Evolutionary conservation across 2,113 vertebrate genomes (phyloP), one percentile per base, ranked within the genome.

Genomic region (Bostrychus sinensis): DNA sequence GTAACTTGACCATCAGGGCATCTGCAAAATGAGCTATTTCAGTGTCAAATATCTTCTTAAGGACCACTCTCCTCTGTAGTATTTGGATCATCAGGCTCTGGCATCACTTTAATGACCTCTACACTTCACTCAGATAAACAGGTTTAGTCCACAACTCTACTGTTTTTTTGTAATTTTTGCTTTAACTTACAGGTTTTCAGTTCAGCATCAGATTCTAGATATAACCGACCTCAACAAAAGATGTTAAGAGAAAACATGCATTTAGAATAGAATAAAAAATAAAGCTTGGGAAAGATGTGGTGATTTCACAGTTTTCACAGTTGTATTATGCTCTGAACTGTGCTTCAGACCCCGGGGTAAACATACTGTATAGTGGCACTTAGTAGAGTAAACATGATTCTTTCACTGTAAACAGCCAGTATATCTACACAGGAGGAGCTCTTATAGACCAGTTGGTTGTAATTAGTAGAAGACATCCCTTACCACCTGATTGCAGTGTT

Each of bases 1-100:
- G 86, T 71, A 81, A 88, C 89, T 82, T 89, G 75, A 30, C 36
- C 5, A 50, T 53, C 50, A 19, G 56, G 58, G 46, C 30, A 71
- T 78, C 50, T 81, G 59, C 59, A 67, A 48, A 86, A 77, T 64
- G 53, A 56, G 10, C 51, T 62, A 46, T 37, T 66, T 16, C 37
- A n/a, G 45, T 28, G 60, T 72, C 25, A 54, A 57, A 45, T 32
- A 55, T 55, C 28, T 30, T 17, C 32, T 19, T 62, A 28, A 65
- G 41, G 23, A 34, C 22, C 10, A 51, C 50, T 64, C 13, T 32
- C 32, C 19, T 42, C 48, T 45, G 16, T 38, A 26, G 36, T 26
- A 13, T 1, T 0, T 60, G 9, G 28, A 34, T 36, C 22, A 32
- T 60, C 61, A 62, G 20, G n/a, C 30, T 65, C 2, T 4, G 42